Conservation (phyloP, 2,888 invertebrate species). For the Hoplodrina blanda region DNA sequence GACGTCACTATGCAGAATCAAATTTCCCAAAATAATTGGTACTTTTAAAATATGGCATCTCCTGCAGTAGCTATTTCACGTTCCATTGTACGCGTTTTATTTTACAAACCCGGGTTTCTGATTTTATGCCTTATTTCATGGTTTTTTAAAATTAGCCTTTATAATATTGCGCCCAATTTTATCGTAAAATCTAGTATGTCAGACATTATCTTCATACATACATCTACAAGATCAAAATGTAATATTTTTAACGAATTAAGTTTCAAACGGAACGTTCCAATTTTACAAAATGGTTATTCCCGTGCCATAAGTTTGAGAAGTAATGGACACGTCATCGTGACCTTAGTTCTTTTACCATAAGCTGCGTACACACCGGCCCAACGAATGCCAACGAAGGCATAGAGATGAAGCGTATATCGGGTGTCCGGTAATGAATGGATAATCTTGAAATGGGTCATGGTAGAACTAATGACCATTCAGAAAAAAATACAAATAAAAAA, state of each 20-base stretch:
- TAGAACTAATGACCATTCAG: too few relatives aligned
- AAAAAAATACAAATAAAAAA: too few relatives aligned
- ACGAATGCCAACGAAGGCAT: too few relatives aligned
- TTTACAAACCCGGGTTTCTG: background rate
- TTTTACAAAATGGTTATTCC: slow-evolving; percentile 20
- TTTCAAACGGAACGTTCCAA: slow-evolving; percentile 27
- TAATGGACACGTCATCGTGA: slow-evolving; percentile 34
- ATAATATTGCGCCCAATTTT: background rate
- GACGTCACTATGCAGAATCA: fast-evolving
- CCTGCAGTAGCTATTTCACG: slow-evolving; percentile 6
- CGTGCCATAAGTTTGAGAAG: slow-evolving; percentile 25
- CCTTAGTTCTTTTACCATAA: too few relatives aligned
- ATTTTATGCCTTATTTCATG: background rate
- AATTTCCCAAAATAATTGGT: slow-evolving; percentile 14
- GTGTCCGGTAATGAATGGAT: too few relatives aligned
- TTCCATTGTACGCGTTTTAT: slow-evolving; percentile 10
- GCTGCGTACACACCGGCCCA: too few relatives aligned
- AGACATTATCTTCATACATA: background rate
- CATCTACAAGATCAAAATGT: background rate
- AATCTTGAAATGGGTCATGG: too few relatives aligned
- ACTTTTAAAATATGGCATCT: slow-evolving; percentile 3
- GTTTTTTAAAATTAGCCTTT: background rate
- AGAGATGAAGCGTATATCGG: too few relatives aligned
- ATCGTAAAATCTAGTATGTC: background rate
- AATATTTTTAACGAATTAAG: too few relatives aligned